Base-by-base conservation (phyloP, 2,888 invertebrate species). In the Plemyria rubiginata region DNA sequence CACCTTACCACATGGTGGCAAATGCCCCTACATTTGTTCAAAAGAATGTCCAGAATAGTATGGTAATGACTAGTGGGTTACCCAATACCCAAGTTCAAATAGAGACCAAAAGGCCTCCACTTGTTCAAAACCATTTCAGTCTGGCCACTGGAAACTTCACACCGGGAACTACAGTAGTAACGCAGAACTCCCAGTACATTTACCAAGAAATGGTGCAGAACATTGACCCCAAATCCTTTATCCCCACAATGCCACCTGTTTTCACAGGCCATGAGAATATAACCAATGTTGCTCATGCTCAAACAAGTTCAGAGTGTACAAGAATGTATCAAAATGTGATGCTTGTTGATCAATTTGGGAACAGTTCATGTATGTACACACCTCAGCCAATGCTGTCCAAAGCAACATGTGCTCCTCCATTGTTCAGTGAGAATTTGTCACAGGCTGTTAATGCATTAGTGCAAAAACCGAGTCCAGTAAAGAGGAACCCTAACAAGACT, bases 171-270 rank as follows among this genome's bases (percentile, higher is more conserved):
- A 90, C 92, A 46, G 90, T 91, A 32, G 89, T 92, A 41, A 89
- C 89, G 41, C 90, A 92, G 69, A 92, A 91, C 66, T 91, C 92
- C 15, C 93, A 93, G 72, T 89, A 92, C 60, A 87, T 92, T 67
- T 93, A 92, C 72, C 84, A 90, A 71, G 93, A 93, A 77, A 90
- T 90, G 88, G 88, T 92, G 5, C 90, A 91, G 60, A 92, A 86
- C 66, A 76, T 90, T 62, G 88, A 90, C 72, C 90, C 89, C 15
- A 92, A 92, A 70, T 84, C 86, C 12, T 91, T 88, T 66, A 81
- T 91, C 62, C 83, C 90, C 51, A 86, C 80, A 66, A 84, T 91
- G 72, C 90, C 90, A 16, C 74, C 88, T 45, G 82, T 87, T 0
- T 79, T 89, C 2, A 74, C 84, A 50, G 76, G 81, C 45, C 85